Evolutionary conservation across 2,797 vertebrate species (phyloP).

Genomic region (Hyperoplus lanceolatus): DNA sequence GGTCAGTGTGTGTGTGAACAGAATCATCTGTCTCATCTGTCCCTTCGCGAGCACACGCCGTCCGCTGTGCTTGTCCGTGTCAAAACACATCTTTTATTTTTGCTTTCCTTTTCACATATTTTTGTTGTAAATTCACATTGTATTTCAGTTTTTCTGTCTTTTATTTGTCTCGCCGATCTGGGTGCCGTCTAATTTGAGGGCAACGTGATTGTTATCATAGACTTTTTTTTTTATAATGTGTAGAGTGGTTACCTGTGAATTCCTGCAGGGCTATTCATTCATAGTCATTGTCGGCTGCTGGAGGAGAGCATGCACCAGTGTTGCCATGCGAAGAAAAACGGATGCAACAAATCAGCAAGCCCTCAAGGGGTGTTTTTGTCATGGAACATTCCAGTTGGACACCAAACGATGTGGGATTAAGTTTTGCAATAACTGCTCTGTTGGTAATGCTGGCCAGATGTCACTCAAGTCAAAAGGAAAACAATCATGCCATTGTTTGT

Average conservation of each 20-base stretch:
- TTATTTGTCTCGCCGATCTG: conserved; percentile 45
- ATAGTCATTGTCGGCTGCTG: not conserved
- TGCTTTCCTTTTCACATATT: conserved; percentile 22
- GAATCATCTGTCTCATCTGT: conserved; percentile 69
- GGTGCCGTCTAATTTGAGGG: conserved; percentile 44
- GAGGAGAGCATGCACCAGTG: conserved; percentile 3
- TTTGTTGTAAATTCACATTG: conserved; percentile 62
- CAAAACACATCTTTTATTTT: conserved; percentile 12
- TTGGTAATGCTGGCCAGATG: conserved; percentile 78
- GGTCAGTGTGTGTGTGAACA: conserved; percentile 55
- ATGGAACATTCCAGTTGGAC: conserved; percentile 74
- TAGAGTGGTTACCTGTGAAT: conserved; percentile 21
- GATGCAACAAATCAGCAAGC: conserved; percentile 49
- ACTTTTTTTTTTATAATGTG: not conserved
- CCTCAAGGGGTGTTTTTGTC: conserved; percentile 31
- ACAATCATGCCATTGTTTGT: conserved; percentile 95
- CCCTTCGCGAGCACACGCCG: conserved; percentile 47
- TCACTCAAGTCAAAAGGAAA: conserved; percentile 78
- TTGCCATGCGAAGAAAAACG: conserved; percentile 49
- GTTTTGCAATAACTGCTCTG: conserved; percentile 88
- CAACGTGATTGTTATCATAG: conserved; percentile 10
- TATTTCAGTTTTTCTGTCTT: conserved; percentile 35
- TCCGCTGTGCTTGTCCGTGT: conserved; percentile 60
- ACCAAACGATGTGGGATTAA: conserved; percentile 54
- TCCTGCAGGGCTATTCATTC: conserved; percentile 30